Evolutionary conservation across 2,113 vertebrate species (phyloP), one percentile per base, ranked within the genome.

Genomic region (Pseudorhombus dupliciocellatus): DNA sequence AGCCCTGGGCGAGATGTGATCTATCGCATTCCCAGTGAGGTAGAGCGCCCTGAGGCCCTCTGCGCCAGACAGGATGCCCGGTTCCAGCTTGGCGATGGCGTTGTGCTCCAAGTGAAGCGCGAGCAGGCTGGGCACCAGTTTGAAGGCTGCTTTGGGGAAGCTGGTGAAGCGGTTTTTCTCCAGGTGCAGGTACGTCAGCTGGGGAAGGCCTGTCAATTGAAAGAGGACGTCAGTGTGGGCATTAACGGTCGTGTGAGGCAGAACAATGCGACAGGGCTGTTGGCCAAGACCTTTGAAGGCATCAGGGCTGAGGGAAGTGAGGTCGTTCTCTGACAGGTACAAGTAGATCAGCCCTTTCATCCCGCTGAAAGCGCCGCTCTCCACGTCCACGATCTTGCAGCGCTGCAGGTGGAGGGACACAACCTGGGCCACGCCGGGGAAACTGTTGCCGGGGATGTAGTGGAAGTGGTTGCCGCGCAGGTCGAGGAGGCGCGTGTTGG

Each of bases 391-490:
- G 1, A 98, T 93, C 81, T 86, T 74, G 64, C 96, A 97, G 85
- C 90, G 91, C 90, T 99, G 98, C 73, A 99, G 89, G 62, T 99
- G 96, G 51, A 99, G 92, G 0, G 97, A 99, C 62, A 96, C 91
- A 14, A 98, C 92, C 46, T 85, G 87, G 54, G 89, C 69, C 25
- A 96, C 77, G 14, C 93, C 91, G 0, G 90, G 91, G 70, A 99
- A 99, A 77, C 95, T 92, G 0, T 85, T 93, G 0, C 77, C 78
- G 0, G 94, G 92, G 82, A 99, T 85, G 3, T 73, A 86, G 46
- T 91, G 73, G 66, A 98, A 96, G 83, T 88, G 31, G 71, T 98
- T 99, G 24, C 66, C 87, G 15, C 89, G 90, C 64, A 99, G 88
- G 86, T 98, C 95, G 0, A 99, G 94, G 21, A 99, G 95, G 11